Evolutionary conservation across 2,113 vertebrate genomes (phyloP), one percentile per base, ranked within the genome.

Genomic region (Gallinago undulata): DNA sequence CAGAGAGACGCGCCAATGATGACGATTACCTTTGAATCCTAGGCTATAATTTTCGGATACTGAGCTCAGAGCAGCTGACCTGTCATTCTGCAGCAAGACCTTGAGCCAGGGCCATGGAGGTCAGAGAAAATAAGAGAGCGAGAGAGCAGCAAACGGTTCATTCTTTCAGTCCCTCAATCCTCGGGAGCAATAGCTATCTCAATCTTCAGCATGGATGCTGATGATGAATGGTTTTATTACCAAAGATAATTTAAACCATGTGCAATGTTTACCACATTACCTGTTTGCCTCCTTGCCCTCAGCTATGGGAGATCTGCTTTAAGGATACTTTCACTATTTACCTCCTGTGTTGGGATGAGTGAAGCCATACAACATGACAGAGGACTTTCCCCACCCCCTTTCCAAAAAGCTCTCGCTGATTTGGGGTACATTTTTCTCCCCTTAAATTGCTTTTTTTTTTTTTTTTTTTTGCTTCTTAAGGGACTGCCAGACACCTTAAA

Each of bases 401-500:
- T 82, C 70, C 56, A 69, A 69, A 66, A 76, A 72, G 7, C 14
- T 84, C 5, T 74, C 30, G 21, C 23, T 37, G 62, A 55, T 75
- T 82, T 47, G 45, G 41, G 84, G 68, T 77, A 10, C 33, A 35
- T 70, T 90, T 85, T 5, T 57, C 43, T 62, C 27, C 19, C 24
- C 8, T 72, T 47, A 45, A 60, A n/a, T 76, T 75, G 23, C 2
- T 8, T 33, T 50, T 15, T 41, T 55, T 15, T 45, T 56, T 5
- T 10, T 6, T 10, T 23, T 53, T 60, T 89, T 35, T 64, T 55
- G 15, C 28, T 67, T 90, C 77, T 70, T 81, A 75, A 68, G 70
- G 64, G 92, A 24, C 39, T 89, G 83, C 41, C 80, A 95, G 80
- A 90, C 70, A 95, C 95, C 91, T 96, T 96, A 90, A 97, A 96